Percentiles rank a stretch among this genome's conserved stretches.
Conservation (phyloP, 1,140 invertebrate genomes). For the Leptopilina clavipes region DNA sequence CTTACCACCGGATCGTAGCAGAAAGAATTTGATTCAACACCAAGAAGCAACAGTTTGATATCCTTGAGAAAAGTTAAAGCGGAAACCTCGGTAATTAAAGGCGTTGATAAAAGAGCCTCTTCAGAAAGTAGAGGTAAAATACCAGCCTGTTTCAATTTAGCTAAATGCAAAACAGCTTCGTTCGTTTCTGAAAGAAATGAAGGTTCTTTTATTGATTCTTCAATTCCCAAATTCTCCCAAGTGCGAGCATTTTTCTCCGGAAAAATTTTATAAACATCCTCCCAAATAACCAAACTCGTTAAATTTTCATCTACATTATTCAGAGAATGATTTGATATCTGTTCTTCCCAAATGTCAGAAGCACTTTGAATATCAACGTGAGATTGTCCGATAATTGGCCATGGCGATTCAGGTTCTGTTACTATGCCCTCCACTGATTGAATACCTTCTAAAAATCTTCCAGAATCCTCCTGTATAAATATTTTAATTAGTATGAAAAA, state of each 20-base stretch:
- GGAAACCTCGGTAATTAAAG: conserved; percentile 58
- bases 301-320: conserved; percentile 12
- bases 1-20: conserved; percentile 56
- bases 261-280: conserved; percentile 47
- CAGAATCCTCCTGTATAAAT: conserved; percentile 44
- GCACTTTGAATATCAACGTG: conserved; percentile 41
- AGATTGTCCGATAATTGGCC: conserved; percentile 38
- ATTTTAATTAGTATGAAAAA: not conserved
- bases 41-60: conserved; percentile 69
- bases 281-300: conserved; percentile 50
- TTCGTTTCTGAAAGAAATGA: conserved; percentile 63
- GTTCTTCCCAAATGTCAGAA: conserved; percentile 47
- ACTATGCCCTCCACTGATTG: conserved; percentile 52
- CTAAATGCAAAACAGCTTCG: conserved; percentile 61
- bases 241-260: conserved; percentile 57
- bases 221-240: conserved; percentile 68
- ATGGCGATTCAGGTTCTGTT: conserved; percentile 54
- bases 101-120: conserved; percentile 48
- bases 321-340: conserved; percentile 37
- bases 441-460: conserved; percentile 40
- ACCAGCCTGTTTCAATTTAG: conserved; percentile 56
- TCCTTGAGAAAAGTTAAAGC: conserved; percentile 65
- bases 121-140: conserved; percentile 49
- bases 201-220: conserved; percentile 56
- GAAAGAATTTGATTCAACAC: conserved; percentile 74